phyloP scores from a whole-genome alignment of 2,797 vertebrate genomes.

The Chaunax sp. region DNA sequence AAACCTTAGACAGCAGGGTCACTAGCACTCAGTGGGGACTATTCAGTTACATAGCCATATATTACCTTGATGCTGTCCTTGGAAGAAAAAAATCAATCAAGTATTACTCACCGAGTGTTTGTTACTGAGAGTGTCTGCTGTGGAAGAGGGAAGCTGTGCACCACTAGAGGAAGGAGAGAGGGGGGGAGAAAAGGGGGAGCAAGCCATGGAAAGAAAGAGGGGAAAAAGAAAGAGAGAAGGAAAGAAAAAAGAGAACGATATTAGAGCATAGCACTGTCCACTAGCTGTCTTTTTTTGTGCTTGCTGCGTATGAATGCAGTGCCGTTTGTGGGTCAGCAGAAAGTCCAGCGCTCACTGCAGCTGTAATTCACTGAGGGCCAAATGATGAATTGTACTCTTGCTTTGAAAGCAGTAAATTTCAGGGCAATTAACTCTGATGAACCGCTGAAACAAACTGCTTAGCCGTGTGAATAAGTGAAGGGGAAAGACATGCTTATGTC shows the following conservation, averaged over 20 bases:
- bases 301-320: conserved; percentile 24
- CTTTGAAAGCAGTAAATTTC: conserved; percentile 74
- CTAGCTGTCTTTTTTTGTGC: conserved; percentile 23
- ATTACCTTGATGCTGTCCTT: conserved; percentile 72
- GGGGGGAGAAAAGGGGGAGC: background rate
- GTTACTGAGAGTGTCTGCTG: conserved; percentile 41
- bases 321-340: conserved; percentile 78
- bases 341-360: conserved; percentile 60
- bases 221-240: background rate
- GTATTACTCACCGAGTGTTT: conserved; percentile 59
- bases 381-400: conserved; percentile 78
- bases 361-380: conserved; percentile 58
- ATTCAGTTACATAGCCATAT: conserved; percentile 64
- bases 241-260: conserved; percentile 12
- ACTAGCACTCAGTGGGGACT: conserved; percentile 32
- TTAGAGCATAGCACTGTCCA: conserved; percentile 1
- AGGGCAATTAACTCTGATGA: conserved; percentile 74
- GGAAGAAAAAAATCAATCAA: conserved; percentile 73
- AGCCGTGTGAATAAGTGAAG: conserved; percentile 54
- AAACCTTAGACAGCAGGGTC: conserved; percentile 28
- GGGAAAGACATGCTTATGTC: conserved; percentile 3
- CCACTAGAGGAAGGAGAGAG: conserved; percentile 36
- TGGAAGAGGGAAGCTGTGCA: conserved; percentile 61
- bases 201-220: conserved; percentile 11
- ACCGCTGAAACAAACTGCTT: conserved; percentile 59